phyloP scores from a whole-genome alignment of 23 tunicate species.

The Diplosoma virens region DNA sequence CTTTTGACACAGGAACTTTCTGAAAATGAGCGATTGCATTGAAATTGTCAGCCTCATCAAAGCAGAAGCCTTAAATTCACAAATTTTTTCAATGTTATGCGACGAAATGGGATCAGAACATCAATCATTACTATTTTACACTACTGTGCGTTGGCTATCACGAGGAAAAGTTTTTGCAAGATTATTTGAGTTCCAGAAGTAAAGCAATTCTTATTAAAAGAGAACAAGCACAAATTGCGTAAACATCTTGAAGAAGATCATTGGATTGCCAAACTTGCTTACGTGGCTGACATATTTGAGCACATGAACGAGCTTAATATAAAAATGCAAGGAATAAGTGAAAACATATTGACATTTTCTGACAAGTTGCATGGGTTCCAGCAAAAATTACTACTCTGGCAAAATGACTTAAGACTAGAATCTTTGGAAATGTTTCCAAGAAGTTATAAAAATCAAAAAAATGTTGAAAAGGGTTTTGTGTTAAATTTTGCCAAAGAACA shows the following conservation, averaged over 20 bases:
- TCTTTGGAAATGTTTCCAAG: no score
- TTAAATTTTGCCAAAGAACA: constrained; percentile 25
- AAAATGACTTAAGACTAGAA: constrained; percentile 3
- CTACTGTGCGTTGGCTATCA: constrained; percentile 21
- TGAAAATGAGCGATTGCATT: constrained; percentile 6
- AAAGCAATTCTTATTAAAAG: background rate
- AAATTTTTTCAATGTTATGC: constrained; percentile 16
- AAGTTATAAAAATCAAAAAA: no score
- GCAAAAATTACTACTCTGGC: no score
- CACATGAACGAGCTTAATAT: constrained; percentile 5
- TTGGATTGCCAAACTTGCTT: constrained; percentile 5
- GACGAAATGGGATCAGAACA: constrained; percentile 32
- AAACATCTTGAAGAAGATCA: constrained; percentile 8
- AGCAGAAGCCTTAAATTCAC: no score
- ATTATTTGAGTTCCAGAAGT: constrained; percentile 5
- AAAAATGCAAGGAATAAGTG: no score
- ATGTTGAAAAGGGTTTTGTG: no score
- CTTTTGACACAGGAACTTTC: constrained; percentile 21
- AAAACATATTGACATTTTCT: background rate
- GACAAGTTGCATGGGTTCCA: constrained; percentile 9
- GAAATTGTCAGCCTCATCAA: no score
- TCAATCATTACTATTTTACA: constrained; percentile 5
- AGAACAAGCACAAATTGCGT: constrained; percentile 17
- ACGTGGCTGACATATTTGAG: constrained; percentile 29
- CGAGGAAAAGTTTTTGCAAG: no score